Base-by-base conservation (phyloP, 2,888 invertebrate genomes). In the Drosophila pseudotakahashii region DNA sequence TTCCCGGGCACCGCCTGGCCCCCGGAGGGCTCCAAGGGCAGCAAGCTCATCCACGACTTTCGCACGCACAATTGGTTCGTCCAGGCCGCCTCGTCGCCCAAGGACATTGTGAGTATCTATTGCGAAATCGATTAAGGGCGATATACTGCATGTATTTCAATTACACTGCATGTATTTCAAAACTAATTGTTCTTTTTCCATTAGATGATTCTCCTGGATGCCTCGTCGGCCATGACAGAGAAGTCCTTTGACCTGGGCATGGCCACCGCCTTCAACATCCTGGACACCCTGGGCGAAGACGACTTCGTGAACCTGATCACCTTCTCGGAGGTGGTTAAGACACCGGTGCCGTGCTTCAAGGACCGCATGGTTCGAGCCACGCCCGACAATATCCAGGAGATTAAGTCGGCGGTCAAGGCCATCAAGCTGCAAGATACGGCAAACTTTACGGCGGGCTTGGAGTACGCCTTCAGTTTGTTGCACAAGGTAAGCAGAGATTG, bases 1-100 rank as follows among this genome's bases (percentile, higher is more conserved):
- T 99, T 97, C 93, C 99, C 99, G 91, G 99, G 98, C 96, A 96
- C 96, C 90, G 95, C 96, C 19, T 97, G 97, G 97, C 96, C 96
- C 16, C 96, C 96, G 26, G 95, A 95, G 92, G 95, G 95, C 79
- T 94, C 95, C 54, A 94, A 95, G 78, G 97, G 96, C 90, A 96
- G 94, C 78, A 94, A 96, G 62, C 95, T 95, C 76, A 95, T 99
- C 88, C 98, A 98, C 93, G 99, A 99, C 93, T 99, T 98, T 90
- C 95, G 99, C 37, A 95, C 97, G 11, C 95, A 98, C 47, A 95
- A 97, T 86, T 99, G 99, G 99, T 99, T 99, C 92, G 97, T 99
- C 11, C 97, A 98, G 82, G 98, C 98, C 0, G 98, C 99, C 13
- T 98, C 98, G 7, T 98, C 98, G 69, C 98, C 99, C 0, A 99